phyloP scores from a whole-genome alignment of 2,113 vertebrate genomes.

The Campylomormyrus tamandua region DNA sequence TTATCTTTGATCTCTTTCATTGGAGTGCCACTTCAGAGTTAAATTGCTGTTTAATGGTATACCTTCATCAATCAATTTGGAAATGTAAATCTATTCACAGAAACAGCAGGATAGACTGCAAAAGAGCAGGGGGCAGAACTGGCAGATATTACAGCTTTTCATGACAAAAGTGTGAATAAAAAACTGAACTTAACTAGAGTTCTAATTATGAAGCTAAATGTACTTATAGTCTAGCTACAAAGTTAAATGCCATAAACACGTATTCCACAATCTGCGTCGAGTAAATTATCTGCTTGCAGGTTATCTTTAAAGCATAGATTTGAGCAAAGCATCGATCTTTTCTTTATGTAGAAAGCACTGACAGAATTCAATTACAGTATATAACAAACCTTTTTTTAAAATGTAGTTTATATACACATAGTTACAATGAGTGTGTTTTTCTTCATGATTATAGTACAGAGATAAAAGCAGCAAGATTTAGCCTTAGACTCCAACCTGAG shows the following conservation, averaged over 20 bases:
- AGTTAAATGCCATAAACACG: not conserved
- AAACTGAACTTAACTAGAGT: not conserved
- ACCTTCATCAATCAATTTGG: not conserved
- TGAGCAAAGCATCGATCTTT: not conserved
- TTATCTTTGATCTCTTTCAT: constrained; percentile 5
- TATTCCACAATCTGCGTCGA: not conserved
- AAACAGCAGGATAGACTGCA: not conserved
- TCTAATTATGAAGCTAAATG: not conserved
- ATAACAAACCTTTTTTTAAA: not conserved
- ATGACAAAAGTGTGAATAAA: not conserved
- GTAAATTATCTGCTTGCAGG: not conserved
- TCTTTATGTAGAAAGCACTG: not conserved
- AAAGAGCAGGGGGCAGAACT: not conserved
- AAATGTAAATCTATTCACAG: not conserved
- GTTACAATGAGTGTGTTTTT: not conserved
- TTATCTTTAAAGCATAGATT: not conserved
- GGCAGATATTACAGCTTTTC: not conserved
- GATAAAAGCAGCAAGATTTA: not conserved
- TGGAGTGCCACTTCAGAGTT: not conserved
- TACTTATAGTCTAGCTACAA: not conserved
- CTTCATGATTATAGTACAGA: not conserved
- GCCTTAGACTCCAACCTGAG: not conserved
- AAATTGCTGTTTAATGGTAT: not conserved
- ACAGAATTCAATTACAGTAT: not conserved
- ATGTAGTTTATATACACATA: not conserved